Conservation (phyloP, 2,113 vertebrate species). For the Grallaria varia region DNA sequence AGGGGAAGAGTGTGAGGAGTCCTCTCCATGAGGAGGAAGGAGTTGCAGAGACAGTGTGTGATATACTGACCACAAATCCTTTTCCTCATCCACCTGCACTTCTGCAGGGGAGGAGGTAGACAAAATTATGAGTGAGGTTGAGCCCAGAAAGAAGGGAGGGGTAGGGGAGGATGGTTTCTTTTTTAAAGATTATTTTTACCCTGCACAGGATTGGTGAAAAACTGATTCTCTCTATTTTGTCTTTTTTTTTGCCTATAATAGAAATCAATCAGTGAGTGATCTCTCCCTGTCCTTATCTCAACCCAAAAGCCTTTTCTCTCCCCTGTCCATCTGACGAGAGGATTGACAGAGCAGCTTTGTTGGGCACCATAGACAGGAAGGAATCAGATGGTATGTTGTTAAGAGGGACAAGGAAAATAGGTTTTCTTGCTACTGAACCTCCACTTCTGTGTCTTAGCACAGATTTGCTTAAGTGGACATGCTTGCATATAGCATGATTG, state of each 20-base stretch:
- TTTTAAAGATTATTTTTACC: background rate
- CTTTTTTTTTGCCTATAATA: background rate
- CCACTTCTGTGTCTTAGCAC: background rate
- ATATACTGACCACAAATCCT: background rate
- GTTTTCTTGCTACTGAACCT: background rate
- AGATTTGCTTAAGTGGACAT: background rate
- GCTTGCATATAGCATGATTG: background rate
- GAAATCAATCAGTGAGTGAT: background rate
- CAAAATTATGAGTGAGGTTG: background rate
- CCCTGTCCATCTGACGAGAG: background rate
- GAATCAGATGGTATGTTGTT: background rate
- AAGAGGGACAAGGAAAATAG: background rate
- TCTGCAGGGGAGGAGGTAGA: background rate
- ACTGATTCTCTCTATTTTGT: background rate
- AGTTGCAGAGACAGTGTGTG: background rate
- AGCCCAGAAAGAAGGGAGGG: background rate
- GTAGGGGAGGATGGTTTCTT: too few species aligned
- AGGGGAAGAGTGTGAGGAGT: background rate
- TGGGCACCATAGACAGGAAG: background rate
- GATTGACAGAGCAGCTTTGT: background rate
- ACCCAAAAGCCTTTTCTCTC: background rate
- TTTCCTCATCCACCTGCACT: background rate
- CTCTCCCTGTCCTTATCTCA: background rate
- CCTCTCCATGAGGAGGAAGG: background rate
- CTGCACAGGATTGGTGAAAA: background rate